Percentiles rank a stretch among this genome's conserved stretches.
Evolutionary conservation across 2,888 invertebrate genomes (phyloP).

Genomic region (Drosophila imparisetae): DNA sequence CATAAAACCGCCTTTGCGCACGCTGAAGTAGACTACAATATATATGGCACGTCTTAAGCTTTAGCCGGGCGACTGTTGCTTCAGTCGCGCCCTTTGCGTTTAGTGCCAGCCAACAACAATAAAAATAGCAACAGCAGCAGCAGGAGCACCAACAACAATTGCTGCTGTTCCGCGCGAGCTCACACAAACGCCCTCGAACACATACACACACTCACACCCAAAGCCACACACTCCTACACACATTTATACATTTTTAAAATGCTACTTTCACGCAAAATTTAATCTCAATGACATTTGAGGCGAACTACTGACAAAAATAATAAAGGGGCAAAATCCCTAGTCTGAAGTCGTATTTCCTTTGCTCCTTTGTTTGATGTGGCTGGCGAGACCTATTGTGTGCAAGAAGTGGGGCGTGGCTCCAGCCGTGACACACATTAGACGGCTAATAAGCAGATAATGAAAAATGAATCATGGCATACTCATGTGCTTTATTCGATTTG

Average conservation of each 20-base stretch:
- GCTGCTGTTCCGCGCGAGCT: slow-evolving; percentile 73
- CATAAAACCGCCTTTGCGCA: slow-evolving; percentile 48
- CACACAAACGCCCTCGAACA: slow-evolving; percentile 39
- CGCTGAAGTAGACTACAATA: slow-evolving; percentile 63
- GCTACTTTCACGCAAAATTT: slow-evolving; percentile 81
- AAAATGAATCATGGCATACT: slow-evolving; percentile 48
- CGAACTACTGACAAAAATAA: slow-evolving; percentile 61
- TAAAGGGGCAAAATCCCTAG: slow-evolving; percentile 17
- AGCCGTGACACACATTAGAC: slow-evolving; percentile 54
- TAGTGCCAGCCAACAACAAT: slow-evolving; percentile 66
- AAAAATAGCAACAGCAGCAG: slow-evolving; percentile 55
- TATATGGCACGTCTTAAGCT: slow-evolving; percentile 67
- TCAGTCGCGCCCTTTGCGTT: slow-evolving; percentile 74
- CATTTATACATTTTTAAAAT: slow-evolving; percentile 69
- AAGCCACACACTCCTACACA: slow-evolving; percentile 5
- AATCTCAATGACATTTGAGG: slow-evolving; percentile 79
- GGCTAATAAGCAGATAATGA: slow-evolving; percentile 70
- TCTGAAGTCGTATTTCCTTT: slow-evolving; percentile 8
- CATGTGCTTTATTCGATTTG: slow-evolving; percentile 23
- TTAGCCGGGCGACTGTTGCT: slow-evolving; percentile 68
- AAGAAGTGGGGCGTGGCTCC: slow-evolving; percentile 20
- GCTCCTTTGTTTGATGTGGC: slow-evolving; percentile 23
- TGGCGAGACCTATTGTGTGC: neutral
- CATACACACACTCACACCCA: slow-evolving; percentile 12
- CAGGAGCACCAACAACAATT: slow-evolving; percentile 41